Evolutionary conservation across 2,888 invertebrate genomes (phyloP), one percentile per base, ranked within the genome.

Genomic region (Alloscopus bannaensis): DNA sequence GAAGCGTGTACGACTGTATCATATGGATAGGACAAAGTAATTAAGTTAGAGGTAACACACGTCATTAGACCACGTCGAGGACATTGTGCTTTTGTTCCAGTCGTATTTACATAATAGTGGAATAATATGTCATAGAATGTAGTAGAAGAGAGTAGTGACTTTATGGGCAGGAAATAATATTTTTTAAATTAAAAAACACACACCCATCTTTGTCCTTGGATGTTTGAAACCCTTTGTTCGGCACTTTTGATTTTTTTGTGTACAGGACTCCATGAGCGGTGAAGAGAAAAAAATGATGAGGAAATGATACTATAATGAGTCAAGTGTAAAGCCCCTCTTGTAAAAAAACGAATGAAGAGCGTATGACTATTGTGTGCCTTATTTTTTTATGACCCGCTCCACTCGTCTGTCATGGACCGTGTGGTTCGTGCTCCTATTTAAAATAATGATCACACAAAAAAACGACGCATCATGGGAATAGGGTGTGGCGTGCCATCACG

Each of bases 351-450:
- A n/a, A n/a, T n/a, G n/a, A n/a, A n/a, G n/a, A n/a, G n/a, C n/a
- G n/a, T n/a, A n/a, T n/a, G n/a, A n/a, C n/a, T n/a, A n/a, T n/a
- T n/a, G n/a, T n/a, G n/a, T n/a, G n/a, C n/a, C n/a, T n/a, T n/a
- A n/a, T n/a, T n/a, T n/a, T n/a, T n/a, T n/a, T n/a, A n/a, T n/a
- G n/a, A n/a, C n/a, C n/a, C 50, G 29, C 40, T 18, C 36, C 45
- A 24, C 13, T n/a, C 57, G 52, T 65, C 65, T 55, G 55, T 66
- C 73, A 73, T 40, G 73, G 73, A 73, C 36, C 55, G 64, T 64
- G 73, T 59, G 57, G 59, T 66, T 73, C 73, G 73, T 73, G 73
- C 73, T 66, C 73, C 65, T 47, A 47, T 66, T 52, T n/a, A 52
- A 42, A 64, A 64, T 64, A 28, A 55, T 64, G 55, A 69, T 45